phyloP scores from a whole-genome alignment of 2,113 vertebrate species.

The Phycodurus eques region DNA sequence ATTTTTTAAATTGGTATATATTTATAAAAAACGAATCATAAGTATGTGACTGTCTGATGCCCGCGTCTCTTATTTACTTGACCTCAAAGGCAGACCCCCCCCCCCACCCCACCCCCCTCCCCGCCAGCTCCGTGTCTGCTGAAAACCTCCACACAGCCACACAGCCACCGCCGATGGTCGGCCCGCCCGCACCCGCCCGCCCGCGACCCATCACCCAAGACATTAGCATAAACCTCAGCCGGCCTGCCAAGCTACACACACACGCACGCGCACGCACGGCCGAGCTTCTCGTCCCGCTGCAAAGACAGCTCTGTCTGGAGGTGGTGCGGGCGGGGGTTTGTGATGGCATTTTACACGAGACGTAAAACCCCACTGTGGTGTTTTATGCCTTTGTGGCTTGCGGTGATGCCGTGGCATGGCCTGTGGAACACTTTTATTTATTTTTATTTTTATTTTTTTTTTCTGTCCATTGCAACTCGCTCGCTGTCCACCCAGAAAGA shows the following conservation, averaged over 20 bases:
- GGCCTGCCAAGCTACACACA: slow-evolving; percentile 60
- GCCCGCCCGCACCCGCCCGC: slow-evolving; percentile 49
- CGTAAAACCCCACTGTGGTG: slow-evolving; percentile 60
- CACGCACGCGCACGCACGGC: slow-evolving; percentile 23
- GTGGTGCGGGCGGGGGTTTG: slow-evolving; percentile 37
- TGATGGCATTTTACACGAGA: slow-evolving; percentile 60
- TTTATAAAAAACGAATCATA: background rate
- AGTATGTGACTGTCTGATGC: background rate
- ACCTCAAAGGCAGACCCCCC: slow-evolving; percentile 50
- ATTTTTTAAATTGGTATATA: too few relatives aligned
- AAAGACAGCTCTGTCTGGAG: slow-evolving; percentile 64
- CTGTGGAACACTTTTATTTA: slow-evolving; percentile 40
- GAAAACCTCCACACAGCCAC: slow-evolving; percentile 58
- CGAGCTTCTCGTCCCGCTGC: slow-evolving; percentile 21
- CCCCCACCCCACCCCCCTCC: slow-evolving; percentile 15
- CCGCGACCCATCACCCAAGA: slow-evolving; percentile 65
- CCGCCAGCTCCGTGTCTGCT: slow-evolving; percentile 49
- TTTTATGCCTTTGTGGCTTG: slow-evolving; percentile 68
- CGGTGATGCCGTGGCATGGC: slow-evolving; percentile 51
- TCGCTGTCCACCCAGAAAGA: slow-evolving; percentile 27
- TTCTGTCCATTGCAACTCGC: slow-evolving; percentile 36
- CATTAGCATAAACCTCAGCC: slow-evolving; percentile 64
- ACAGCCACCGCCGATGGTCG: slow-evolving; percentile 46
- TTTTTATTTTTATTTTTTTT: slow-evolving; percentile 1
- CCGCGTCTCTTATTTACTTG: slow-evolving; percentile 41